Evolutionary conservation across 1,140 invertebrate species (phyloP), one percentile per base, ranked within the genome.

Genomic region (Bombus breviceps): DNA sequence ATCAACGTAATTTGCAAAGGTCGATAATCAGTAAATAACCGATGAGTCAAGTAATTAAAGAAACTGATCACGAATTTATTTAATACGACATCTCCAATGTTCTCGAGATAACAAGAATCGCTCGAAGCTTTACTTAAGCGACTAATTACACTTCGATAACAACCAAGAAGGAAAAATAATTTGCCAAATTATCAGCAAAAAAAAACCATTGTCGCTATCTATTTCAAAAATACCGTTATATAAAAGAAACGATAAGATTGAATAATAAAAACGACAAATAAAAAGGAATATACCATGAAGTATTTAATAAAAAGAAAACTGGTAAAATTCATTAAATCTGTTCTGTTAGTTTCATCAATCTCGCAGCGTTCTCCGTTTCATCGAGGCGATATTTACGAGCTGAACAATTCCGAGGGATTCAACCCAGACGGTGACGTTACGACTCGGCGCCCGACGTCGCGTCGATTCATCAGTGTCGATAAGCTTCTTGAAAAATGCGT

Each of bases 401-500:
- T 9, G 73, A 88, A 78, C 68, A 75, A 82, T 57, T 86, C 68
- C 80, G 41, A 22, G 59, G 53, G 71, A 81, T 75, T 41, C 28
- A 28, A 73, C 25, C 43, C 88, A 78, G 81, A 62, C 86, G 75
- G n/a, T 88, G 80, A 86, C 84, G 77, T 43, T 47, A 73, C 18
- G 73, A 73, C 57, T 53, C 73, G 88, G 73, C 85, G 88, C 74
- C 88, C 43, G 89, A 87, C 75, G 86, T 71, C 83, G 78, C 71
- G 86, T 71, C 83, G 78, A 82, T 87, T 85, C 85, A 77, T 89
- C 88, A 85, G 64, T 64, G 62, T 28, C 83, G 88, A 90, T 90
- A 90, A 90, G 86, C 88, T 90, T 87, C 86, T 85, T 88, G 86
- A 88, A 89, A 90, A 86, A 47, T 88, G 86, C 83, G 88, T 74